A percentile compares a stretch with the other conserved stretches of the same genome.
Evolutionary conservation across 1,140 invertebrate genomes (phyloP).

Genomic region (Saccostrea echinata): DNA sequence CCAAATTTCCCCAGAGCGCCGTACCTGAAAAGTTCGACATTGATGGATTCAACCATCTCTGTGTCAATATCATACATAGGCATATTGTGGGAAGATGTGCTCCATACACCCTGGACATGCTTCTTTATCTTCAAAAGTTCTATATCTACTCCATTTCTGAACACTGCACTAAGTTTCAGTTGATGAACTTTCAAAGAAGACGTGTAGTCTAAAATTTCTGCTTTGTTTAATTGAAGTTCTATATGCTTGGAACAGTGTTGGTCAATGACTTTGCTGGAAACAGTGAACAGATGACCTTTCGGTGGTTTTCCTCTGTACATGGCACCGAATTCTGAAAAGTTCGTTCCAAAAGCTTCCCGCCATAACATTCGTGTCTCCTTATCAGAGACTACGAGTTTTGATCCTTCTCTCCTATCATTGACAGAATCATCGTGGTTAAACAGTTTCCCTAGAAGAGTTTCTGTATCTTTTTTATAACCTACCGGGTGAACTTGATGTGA

Average conservation of each 20-base stretch:
- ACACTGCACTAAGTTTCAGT: constrained; percentile 50
- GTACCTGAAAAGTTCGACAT: constrained; percentile 27
- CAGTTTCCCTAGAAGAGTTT: constrained; percentile 73
- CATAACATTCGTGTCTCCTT: constrained; percentile 61
- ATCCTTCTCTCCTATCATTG: constrained; percentile 77
- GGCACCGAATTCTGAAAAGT: constrained; percentile 67
- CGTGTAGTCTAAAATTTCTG: constrained; percentile 20
- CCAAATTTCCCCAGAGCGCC: constrained; percentile 37
- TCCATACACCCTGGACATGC: constrained; percentile 41
- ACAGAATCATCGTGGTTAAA: constrained; percentile 79
- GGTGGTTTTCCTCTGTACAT: constrained; percentile 74
- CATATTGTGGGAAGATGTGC: constrained; percentile 16
- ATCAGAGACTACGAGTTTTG: constrained; percentile 69
- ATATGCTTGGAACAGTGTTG: constrained; percentile 45
- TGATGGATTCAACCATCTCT: constrained; percentile 37
- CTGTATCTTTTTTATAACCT: constrained; percentile 75
- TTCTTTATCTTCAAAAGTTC: constrained; percentile 54
- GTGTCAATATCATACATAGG: constrained; percentile 43
- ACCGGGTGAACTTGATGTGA: constrained; percentile 79
- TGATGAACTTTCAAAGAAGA: constrained; percentile 42
- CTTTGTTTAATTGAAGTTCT: constrained; percentile 42
- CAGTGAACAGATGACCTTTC: background rate
- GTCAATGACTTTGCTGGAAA: background rate
- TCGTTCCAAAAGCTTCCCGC: constrained; percentile 64
- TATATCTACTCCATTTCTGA: constrained; percentile 44